Base-by-base conservation (phyloP, 2,113 vertebrate species). In the Petaurus breviceps region DNA sequence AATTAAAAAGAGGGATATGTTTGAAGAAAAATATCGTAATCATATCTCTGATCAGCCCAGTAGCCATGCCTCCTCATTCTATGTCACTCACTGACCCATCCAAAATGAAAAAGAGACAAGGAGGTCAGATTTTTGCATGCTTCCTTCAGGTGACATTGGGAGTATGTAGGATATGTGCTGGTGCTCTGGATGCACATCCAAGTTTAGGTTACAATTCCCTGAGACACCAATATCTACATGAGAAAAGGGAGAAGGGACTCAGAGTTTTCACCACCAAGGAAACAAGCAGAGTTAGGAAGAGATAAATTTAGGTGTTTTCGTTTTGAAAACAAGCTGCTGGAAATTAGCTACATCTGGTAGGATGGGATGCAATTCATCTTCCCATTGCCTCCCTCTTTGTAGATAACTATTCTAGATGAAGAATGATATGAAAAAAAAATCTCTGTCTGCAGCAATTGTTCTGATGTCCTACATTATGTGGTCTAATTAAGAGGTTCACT, bases 401-500 rank as follows among this genome's bases (percentile, higher is more conserved):
- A 68, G 1, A 68, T 68, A 37, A 37, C 31, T 16, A 3, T 8
- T 90, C 24, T 50, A 24, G 23, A 90, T 47, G 12, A 16, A 49
- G 46, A 90, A 31, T 47, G 90, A 16, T 5, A 90, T 90, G 49
- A 31, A 25, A 25, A 90, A 90, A 51, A 49, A 92, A 14, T 95
- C 4, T 24, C 1, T 1, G 57, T 94, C 19, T 37, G 23, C 43
- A 31, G 47, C 0, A 55, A 16, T 43, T 95, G 1, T 93, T 1
- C 0, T 93, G 0, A 91, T 97, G 10, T 68, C 0, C 0, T 97
- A 92, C 93, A 92, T 91, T 2, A 61, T 31, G 1, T 61, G 89
- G 9, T 68, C 95, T 28, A 98, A 95, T 19, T 94, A 1, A 43
- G 68, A 94, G 54, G 50, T 92, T 92, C 4, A 31, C 68, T 1